These are phyloP conservation scores for Drosophila maculinotata DNA, from an alignment of 2,888 invertebrate genomes.

Conservation along the genomic window DNA sequence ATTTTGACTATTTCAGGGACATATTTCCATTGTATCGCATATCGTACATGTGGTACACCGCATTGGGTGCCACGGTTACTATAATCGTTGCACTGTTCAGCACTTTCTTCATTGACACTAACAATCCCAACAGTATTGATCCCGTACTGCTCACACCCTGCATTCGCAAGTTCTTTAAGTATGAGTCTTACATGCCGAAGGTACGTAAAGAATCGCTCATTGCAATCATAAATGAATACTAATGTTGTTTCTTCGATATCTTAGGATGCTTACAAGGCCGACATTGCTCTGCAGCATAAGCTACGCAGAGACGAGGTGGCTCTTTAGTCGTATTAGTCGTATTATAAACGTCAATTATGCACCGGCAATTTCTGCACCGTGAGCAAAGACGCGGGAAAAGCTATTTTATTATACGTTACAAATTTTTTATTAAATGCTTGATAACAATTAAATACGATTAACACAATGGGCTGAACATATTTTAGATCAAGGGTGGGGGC, in stretches of 20 bases:
- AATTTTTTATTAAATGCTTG: conserved; percentile 49
- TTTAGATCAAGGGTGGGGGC: too few relatives aligned
- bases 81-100: conserved; percentile 85
- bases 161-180: conserved; percentile 73
- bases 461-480: conserved; percentile 45
- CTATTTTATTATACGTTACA: conserved; percentile 7
- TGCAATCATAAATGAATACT: background rate
- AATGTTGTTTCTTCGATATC: background rate
- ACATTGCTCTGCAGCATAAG: conserved; percentile 73
- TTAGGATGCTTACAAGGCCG: conserved; percentile 67
- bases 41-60: conserved; percentile 93
- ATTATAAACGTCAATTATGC: background rate
- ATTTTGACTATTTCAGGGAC: conserved; percentile 63
- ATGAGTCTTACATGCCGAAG: conserved; percentile 24
- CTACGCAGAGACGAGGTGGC: conserved; percentile 74
- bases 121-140: conserved; percentile 87
- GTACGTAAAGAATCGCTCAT: conserved; percentile 17
- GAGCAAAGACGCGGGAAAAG: too few relatives aligned
- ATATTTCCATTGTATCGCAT: conserved; percentile 87
- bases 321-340: conserved; percentile 57
- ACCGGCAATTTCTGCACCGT: too few relatives aligned
- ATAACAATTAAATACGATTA: conserved; percentile 58
- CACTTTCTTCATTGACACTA: conserved; percentile 84
- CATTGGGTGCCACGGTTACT: conserved; percentile 87
- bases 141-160: conserved; percentile 88